Evolutionary conservation across 2,113 vertebrate genomes (phyloP).

Genomic region (Hydropotes inermis): DNA sequence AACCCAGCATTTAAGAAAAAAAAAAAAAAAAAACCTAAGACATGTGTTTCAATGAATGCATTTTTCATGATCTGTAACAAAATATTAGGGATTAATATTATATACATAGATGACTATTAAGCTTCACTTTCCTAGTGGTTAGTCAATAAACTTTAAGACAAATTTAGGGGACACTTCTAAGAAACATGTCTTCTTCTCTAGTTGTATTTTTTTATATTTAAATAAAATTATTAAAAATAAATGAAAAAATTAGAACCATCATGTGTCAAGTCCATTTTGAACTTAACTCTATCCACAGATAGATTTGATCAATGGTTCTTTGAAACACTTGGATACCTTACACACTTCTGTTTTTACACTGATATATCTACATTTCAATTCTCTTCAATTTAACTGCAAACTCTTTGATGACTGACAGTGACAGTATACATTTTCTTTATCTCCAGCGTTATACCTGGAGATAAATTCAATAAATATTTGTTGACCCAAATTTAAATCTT

Average conservation of each 20-base stretch:
- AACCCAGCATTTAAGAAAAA: background rate
- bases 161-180: background rate
- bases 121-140: background rate
- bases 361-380: background rate
- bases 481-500: background rate
- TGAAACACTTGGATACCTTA: background rate
- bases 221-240: background rate
- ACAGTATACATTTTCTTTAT: background rate
- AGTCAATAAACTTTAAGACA: background rate
- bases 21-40: background rate
- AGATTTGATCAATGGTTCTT: background rate
- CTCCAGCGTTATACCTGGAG: background rate
- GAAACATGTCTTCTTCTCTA: background rate
- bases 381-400: background rate
- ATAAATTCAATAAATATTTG: background rate
- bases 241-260: background rate
- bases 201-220: background rate
- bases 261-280: background rate
- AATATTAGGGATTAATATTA: background rate
- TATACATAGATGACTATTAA: background rate
- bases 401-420: background rate
- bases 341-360: background rate
- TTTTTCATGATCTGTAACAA: slow-evolving; percentile 1
- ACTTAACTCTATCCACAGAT: background rate
- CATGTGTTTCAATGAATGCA: background rate